Percentiles rank a stretch among this genome's conserved stretches.
These are phyloP conservation scores for Ispidina lecontei DNA, from an alignment of 2,797 vertebrate species.

Conservation along the genomic window DNA sequence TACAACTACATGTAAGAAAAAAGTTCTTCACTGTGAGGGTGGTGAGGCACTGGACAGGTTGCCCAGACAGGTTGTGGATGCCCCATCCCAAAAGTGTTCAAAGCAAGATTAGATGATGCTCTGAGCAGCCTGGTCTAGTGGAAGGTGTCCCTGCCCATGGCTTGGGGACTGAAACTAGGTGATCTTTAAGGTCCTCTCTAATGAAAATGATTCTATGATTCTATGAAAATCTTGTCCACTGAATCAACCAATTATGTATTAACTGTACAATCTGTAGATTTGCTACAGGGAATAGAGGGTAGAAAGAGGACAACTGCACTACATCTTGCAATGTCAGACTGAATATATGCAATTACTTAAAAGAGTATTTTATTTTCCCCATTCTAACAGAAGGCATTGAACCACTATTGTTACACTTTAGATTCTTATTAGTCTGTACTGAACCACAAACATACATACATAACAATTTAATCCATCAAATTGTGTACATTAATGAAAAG, in stretches of 20 bases:
- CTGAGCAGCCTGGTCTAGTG: background rate
- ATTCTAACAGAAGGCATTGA: background rate
- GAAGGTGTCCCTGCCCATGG: background rate
- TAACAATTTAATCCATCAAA: background rate
- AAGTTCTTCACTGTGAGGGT: background rate
- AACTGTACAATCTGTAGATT: background rate
- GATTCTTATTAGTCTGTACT: background rate
- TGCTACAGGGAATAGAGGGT: background rate
- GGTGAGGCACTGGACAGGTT: background rate
- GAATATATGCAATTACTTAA: background rate
- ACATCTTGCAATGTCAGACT: background rate
- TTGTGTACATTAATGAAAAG: background rate
- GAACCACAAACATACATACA: conserved; percentile 7
- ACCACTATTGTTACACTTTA: background rate
- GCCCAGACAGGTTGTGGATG: background rate
- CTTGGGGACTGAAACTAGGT: background rate
- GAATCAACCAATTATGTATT: background rate
- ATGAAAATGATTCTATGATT: background rate
- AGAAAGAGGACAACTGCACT: background rate
- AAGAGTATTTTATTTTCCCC: background rate
- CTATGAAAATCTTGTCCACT: background rate
- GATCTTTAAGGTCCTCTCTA: background rate
- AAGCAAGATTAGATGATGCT: background rate
- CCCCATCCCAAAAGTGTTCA: background rate
- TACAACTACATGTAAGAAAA: background rate